These are phyloP conservation scores for Neotoxoptera formosana DNA, from an alignment of 1,140 invertebrate species.

Conservation along the genomic window DNA sequence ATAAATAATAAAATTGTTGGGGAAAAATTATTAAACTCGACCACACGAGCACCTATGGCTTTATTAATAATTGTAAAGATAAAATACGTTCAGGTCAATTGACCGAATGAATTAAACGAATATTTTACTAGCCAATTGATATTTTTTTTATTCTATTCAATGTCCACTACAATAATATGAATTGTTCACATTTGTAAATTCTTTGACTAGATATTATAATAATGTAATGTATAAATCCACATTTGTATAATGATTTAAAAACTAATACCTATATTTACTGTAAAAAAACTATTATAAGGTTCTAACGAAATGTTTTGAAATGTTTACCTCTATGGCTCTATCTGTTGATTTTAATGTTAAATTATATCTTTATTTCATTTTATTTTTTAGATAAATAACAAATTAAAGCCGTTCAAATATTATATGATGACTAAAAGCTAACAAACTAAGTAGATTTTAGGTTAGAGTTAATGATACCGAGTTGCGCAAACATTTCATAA, in stretches of 20 bases:
- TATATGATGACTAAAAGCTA: not conserved
- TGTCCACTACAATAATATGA: not conserved
- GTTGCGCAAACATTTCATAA: slow-evolving; percentile 1
- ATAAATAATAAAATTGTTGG: not conserved
- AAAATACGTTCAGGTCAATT: not conserved
- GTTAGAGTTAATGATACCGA: not conserved
- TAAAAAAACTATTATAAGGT: not conserved
- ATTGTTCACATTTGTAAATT: not conserved
- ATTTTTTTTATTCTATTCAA: not conserved
- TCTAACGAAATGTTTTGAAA: not conserved
- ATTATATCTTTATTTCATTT: not conserved
- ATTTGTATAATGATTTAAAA: not conserved
- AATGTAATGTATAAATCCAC: not conserved
- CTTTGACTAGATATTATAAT: not conserved
- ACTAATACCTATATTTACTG: not conserved
- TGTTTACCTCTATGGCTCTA: not conserved
- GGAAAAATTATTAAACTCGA: not conserved
- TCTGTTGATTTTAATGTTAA: not conserved
- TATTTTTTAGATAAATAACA: not conserved
- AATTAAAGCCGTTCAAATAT: not conserved
- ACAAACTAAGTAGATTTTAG: slow-evolving; percentile 15
- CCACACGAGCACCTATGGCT: not conserved
- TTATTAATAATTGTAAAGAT: not conserved
- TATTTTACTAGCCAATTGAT: not conserved
- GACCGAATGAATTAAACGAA: not conserved